Percentiles rank a stretch among this genome's conserved stretches.
phyloP scores from a whole-genome alignment of 2,113 vertebrate genomes.

The Pteropus alecto region DNA sequence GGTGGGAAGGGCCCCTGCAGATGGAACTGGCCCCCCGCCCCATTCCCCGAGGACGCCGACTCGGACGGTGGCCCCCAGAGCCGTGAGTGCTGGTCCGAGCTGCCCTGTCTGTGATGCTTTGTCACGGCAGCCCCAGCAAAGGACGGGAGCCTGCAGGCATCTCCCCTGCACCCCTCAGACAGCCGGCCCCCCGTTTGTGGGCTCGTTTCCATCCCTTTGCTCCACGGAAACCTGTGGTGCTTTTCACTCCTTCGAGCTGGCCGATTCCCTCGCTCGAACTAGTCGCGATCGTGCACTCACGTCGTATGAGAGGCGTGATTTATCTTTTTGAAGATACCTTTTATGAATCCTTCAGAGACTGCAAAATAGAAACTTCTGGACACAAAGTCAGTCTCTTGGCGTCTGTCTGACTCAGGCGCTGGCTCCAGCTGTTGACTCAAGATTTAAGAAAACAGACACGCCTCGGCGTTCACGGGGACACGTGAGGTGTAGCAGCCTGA shows the following conservation, averaged over 20 bases:
- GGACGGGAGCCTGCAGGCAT: too few relatives aligned
- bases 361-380: neutral
- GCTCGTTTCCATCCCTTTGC: too few relatives aligned
- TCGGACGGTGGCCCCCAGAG: too few relatives aligned
- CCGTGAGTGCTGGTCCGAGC: too few relatives aligned
- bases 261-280: too few relatives aligned
- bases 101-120: neutral
- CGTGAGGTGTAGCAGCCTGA: neutral
- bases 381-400: neutral
- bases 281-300: too few relatives aligned
- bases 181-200: too few relatives aligned
- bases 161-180: too few relatives aligned
- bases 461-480: accelerated
- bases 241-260: too few relatives aligned
- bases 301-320: accelerated
- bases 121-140: neutral
- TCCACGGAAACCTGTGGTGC: too few relatives aligned
- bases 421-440: accelerated
- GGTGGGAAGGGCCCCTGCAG: neutral
- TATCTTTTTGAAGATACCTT: too few relatives aligned
- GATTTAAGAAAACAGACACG: neutral
- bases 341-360: neutral
- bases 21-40: neutral
- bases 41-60: too few relatives aligned
- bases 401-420: neutral